A percentile compares a stretch with the other conserved stretches of the same genome.
phyloP scores from a whole-genome alignment of 2,888 invertebrate genomes.

The Hirtodrosophila alboralis region DNA sequence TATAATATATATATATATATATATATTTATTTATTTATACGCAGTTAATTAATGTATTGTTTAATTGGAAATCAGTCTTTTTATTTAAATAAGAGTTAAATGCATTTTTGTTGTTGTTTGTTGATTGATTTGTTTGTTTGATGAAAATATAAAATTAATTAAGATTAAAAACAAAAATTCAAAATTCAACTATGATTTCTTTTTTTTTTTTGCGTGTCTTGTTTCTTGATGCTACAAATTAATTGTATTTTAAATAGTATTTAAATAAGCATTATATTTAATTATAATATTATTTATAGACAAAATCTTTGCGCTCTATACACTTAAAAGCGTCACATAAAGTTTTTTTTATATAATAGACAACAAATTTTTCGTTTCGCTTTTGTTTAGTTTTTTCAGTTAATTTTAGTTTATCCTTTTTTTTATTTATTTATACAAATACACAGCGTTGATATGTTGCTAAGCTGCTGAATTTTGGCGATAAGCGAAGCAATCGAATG shows the following conservation, averaged over 20 bases:
- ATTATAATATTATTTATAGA: constrained; percentile 31
- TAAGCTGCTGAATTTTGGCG: constrained; percentile 52
- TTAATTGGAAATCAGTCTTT: constrained; percentile 84
- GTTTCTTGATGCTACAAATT: constrained; percentile 43
- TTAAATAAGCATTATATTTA: no score
- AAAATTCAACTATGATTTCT: constrained; percentile 68
- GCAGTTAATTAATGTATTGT: constrained; percentile 76
- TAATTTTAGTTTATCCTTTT: constrained; percentile 29
- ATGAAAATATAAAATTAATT: constrained; percentile 19
- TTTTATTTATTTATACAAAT: constrained; percentile 27
- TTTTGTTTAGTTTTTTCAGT: constrained; percentile 1
- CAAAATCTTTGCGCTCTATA: constrained; percentile 48
- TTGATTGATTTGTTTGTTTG: constrained; percentile 31
- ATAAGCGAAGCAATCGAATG: constrained; percentile 53
- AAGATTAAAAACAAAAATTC: constrained; percentile 26
- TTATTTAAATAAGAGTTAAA: constrained; percentile 81
- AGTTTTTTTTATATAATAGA: constrained; percentile 70
- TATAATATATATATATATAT: constrained; percentile 37
- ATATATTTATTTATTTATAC: constrained; percentile 55
- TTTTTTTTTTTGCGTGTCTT: constrained; percentile 74
- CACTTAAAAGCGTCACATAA: constrained; percentile 63
- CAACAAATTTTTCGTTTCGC: constrained; percentile 57
- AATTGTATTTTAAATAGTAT: constrained; percentile 43
- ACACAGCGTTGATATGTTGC: constrained; percentile 61
- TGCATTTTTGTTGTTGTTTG: constrained; percentile 67